A percentile compares a stretch with the other conserved stretches of the same genome.
Conservation (phyloP, 2,113 vertebrate species). For the Peromyscus polionotus region DNA sequence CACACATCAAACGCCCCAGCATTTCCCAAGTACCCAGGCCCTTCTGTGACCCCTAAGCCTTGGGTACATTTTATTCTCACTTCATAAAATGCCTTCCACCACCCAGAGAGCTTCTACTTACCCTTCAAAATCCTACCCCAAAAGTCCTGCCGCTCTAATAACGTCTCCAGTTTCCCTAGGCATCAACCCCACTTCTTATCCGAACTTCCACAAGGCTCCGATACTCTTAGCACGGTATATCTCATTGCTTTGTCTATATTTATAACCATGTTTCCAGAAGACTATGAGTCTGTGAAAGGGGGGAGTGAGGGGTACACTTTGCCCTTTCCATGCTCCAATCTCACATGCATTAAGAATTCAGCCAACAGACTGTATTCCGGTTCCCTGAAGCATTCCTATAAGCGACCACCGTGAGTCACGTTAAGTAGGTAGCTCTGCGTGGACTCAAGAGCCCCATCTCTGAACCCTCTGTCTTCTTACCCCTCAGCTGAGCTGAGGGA, state of each 20-base stretch:
- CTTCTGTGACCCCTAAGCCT: background rate
- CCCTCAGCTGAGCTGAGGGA: background rate
- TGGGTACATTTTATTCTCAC: background rate
- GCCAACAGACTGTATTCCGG: background rate
- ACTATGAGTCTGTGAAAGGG: slow-evolving; percentile 5
- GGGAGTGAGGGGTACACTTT: background rate
- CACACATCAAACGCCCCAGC: background rate
- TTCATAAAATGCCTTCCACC: background rate
- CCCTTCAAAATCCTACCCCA: background rate
- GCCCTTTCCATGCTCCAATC: background rate
- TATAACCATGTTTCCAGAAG: slow-evolving; percentile 24
- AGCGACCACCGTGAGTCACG: background rate
- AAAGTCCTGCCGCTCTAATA: slow-evolving; percentile 6
- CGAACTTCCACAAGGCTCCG: background rate
- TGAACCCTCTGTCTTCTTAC: background rate
- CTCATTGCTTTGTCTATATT: background rate
- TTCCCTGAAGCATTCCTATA: background rate
- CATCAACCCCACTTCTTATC: background rate
- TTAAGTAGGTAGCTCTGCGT: background rate
- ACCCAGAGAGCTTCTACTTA: slow-evolving; percentile 48
- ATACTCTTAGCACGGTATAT: background rate
- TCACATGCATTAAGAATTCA: background rate
- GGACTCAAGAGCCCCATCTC: background rate
- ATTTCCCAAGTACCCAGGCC: background rate
- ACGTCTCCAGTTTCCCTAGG: background rate